Evolutionary conservation across 1,140 invertebrate species (phyloP), one percentile per base, ranked within the genome.

Genomic region (Polypedilum vanderplanki): DNA sequence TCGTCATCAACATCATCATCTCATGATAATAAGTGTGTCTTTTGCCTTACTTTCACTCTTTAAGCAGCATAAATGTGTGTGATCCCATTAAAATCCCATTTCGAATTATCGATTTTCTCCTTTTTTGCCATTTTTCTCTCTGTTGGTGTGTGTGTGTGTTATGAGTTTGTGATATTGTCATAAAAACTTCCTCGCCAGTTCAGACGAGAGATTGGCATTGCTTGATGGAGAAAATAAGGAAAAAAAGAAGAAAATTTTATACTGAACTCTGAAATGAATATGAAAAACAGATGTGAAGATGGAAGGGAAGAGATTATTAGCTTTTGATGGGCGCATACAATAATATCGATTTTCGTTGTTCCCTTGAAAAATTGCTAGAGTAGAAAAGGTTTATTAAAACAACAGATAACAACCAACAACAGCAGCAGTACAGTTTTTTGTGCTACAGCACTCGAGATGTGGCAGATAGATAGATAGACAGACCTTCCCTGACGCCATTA

Each of bases 21-120:
- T 33, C 24, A 33, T 33, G 24, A 33, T 33, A 33, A 33, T 33
- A 33, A 33, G 24, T 33, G 24, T 33, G 24, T 33, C 24, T 33
- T 33, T 33, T 33, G 24, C 5, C 24, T 33, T 33, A 33, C 24
- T 33, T 33, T 33, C 24, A 33, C 24, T 33, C 24, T 33, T 33
- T 33, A 33, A 33, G 24, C 24, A 33, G 24, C 24, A 33, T 33
- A 33, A 33, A 33, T 33, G 24, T 57, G 3, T 57, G 46, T 57
- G 46, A 57, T 57, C 46, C 46, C 46, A 57, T 57, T 57, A 57
- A 57, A 57, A 57, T 57, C 46, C 46, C 46, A 57, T 57, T 33
- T 57, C 46, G 46, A 57, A 57, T 57, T 57, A 57, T 57, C 46
- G 46, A 57, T 57, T 57, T 57, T 57, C n/a, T 57, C 46, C 46